These are phyloP conservation scores for Drosophila mercatorum DNA, from an alignment of 2,888 invertebrate genomes.

Conservation along the genomic window DNA sequence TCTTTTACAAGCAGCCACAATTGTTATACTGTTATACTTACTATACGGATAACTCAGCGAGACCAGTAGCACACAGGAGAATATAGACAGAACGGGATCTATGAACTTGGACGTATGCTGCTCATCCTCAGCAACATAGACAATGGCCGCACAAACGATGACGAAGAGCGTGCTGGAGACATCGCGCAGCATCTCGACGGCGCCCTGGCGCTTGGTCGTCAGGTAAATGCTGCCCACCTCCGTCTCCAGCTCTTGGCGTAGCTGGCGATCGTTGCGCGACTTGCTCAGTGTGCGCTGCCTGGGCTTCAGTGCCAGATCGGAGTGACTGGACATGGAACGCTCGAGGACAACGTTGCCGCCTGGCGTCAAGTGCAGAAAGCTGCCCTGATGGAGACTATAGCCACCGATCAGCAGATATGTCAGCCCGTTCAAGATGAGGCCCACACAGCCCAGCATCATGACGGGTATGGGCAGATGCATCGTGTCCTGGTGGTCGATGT, in stretches of 20 bases:
- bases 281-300: constrained; percentile 85
- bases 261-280: constrained; percentile 75
- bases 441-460: constrained; percentile 89
- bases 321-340: constrained; percentile 81
- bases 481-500: constrained; percentile 89
- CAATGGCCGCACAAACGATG: constrained; percentile 88
- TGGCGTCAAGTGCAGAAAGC: constrained; percentile 88
- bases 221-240: constrained; percentile 72
- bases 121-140: constrained; percentile 86
- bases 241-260: constrained; percentile 67
- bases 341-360: constrained; percentile 88
- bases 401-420: constrained; percentile 93
- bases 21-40: constrained; percentile 86
- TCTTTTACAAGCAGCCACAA: not conserved
- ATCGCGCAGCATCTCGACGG: constrained; percentile 88
- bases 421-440: constrained; percentile 90
- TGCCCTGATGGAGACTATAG: constrained; percentile 90
- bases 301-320: constrained; percentile 72
- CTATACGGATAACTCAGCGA: constrained; percentile 92
- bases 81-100: constrained; percentile 91
- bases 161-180: constrained; percentile 90
- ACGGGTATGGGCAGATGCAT: constrained; percentile 91
- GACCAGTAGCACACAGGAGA: constrained; percentile 89
- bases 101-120: constrained; percentile 88
- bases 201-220: constrained; percentile 86